Evolutionary conservation across 1,140 invertebrate genomes (phyloP).

Genomic region (Trachymyrmex cornetzi): DNA sequence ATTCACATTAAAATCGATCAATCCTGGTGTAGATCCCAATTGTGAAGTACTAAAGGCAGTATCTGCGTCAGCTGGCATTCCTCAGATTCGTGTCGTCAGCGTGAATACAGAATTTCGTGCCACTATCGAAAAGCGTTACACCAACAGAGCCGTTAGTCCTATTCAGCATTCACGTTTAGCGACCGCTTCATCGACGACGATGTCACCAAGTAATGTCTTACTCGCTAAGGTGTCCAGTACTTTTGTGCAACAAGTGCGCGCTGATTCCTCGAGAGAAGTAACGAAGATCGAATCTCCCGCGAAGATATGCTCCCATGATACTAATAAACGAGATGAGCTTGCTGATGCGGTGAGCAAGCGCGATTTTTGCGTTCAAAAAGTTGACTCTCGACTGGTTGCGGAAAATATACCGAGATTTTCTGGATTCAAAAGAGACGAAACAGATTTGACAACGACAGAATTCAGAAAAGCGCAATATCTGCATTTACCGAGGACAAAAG

Average conservation of each 20-base stretch:
- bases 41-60: neutral
- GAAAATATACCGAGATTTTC: neutral
- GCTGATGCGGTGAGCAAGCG: neutral
- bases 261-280: neutral
- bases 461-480: neutral
- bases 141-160: neutral
- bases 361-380: constrained; percentile 12
- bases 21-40: neutral
- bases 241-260: constrained; percentile 31
- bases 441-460: neutral
- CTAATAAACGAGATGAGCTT: neutral
- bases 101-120: constrained; percentile 50
- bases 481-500: neutral
- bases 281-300: neutral
- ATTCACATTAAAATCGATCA: neutral
- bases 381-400: neutral
- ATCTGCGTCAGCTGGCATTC: neutral
- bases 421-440: neutral
- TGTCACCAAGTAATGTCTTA: constrained; percentile 3
- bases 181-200: neutral
- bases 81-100: constrained; percentile 26
- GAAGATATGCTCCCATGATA: neutral
- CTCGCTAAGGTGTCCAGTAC: neutral
- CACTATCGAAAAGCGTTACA: constrained; percentile 31
- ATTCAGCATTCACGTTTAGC: neutral